Conservation (phyloP, 2,113 vertebrate genomes). For the Engraulis encrasicolus region DNA sequence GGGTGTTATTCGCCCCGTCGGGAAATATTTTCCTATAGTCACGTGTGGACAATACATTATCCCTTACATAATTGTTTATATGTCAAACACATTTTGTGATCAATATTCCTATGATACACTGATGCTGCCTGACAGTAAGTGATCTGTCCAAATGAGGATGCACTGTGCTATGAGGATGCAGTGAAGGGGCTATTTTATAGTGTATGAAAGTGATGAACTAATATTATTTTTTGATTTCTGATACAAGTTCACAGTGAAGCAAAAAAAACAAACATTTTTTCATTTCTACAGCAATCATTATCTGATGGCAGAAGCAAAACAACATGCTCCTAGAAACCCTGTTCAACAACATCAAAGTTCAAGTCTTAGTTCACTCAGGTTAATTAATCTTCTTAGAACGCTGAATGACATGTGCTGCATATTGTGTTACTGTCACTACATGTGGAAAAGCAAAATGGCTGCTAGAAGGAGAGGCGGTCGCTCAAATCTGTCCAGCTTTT, state of each 20-base stretch:
- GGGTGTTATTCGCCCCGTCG: too few species aligned
- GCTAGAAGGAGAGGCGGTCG: not conserved
- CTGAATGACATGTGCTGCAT: not conserved
- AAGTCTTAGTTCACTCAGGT: slow-evolving; percentile 29
- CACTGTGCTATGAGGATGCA: not conserved
- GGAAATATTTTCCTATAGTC: too few species aligned
- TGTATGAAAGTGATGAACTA: too few species aligned
- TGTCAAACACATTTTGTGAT: not conserved
- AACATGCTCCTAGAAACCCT: too few species aligned
- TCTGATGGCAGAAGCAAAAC: too few species aligned
- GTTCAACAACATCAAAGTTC: slow-evolving; percentile 39
- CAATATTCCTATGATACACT: not conserved
- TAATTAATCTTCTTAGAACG: slow-evolving; percentile 33
- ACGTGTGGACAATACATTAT: too few species aligned
- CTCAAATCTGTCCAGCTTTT: not conserved
- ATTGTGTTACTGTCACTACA: not conserved
- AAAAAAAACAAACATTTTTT: too few species aligned
- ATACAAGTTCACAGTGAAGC: too few species aligned
- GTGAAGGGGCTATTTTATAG: too few species aligned
- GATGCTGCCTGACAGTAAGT: not conserved
- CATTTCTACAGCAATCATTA: too few species aligned
- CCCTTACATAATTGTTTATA: too few species aligned
- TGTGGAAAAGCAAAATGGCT: not conserved
- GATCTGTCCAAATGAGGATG: not conserved
- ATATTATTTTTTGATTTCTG: too few species aligned